Conservation (phyloP, 2,888 invertebrate genomes). For the Epirrita christyi region DNA sequence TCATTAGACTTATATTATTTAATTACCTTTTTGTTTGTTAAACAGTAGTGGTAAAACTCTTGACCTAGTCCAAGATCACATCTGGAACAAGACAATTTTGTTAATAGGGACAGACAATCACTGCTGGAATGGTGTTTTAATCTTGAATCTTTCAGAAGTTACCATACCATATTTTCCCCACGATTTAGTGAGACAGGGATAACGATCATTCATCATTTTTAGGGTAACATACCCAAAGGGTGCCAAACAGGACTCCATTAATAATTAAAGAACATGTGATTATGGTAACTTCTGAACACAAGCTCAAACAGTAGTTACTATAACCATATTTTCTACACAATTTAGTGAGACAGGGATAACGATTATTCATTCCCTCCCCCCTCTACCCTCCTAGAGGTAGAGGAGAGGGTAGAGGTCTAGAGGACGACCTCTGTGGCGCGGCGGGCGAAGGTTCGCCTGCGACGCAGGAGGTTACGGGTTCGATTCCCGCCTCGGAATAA, state of each 20-base stretch:
- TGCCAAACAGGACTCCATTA: too few species aligned
- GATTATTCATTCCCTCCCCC: too few species aligned
- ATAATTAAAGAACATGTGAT: too few species aligned
- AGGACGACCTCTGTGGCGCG: too few species aligned
- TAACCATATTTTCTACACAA: conserved; percentile 66
- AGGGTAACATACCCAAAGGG: too few species aligned
- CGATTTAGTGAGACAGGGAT: conserved; percentile 70
- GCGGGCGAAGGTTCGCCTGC: too few species aligned
- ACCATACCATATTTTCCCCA: conserved; percentile 69
- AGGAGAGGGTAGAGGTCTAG: too few species aligned
- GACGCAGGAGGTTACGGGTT: too few species aligned
- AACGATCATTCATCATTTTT: conserved; percentile 46
- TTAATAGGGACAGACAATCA: not conserved
- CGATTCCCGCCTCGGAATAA: too few species aligned
- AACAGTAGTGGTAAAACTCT: not conserved
- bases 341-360: conserved; percentile 72
- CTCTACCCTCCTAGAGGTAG: too few species aligned
- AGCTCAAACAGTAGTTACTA: conserved; percentile 68
- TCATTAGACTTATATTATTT: not conserved
- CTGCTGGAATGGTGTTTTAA: not conserved
- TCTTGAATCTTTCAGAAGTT: conserved; percentile 48
- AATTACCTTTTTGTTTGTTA: conserved; percentile 3
- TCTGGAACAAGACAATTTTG: conserved; percentile 1
- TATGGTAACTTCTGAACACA: too few species aligned
- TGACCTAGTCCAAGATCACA: not conserved